These are phyloP conservation scores for Grammomys surdaster DNA, from an alignment of 2,113 vertebrate genomes.

Conservation along the genomic window DNA sequence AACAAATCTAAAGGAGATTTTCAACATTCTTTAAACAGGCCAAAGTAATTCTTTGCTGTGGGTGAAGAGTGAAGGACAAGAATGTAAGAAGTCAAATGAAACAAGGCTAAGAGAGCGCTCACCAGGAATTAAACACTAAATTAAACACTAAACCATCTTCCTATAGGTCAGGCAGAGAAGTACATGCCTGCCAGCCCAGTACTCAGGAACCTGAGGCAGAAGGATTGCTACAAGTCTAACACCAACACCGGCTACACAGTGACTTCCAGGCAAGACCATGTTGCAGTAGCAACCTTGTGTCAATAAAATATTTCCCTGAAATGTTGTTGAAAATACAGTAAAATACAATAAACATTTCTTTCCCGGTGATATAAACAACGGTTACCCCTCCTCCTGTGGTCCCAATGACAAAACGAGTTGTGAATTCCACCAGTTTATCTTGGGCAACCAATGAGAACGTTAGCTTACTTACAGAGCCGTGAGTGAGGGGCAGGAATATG, in stretches of 20 bases:
- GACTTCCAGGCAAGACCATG: background rate
- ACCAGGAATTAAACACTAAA: background rate
- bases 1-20: conserved; percentile 70
- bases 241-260: background rate
- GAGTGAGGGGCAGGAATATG: no score
- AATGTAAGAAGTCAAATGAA: conserved; percentile 58
- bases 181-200: background rate
- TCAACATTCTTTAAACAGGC: conserved; percentile 68
- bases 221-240: background rate
- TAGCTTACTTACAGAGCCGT: background rate
- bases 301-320: background rate
- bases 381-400: no score
- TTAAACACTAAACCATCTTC: background rate
- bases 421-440: background rate
- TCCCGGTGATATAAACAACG: background rate
- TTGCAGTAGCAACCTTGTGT: background rate
- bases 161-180: background rate
- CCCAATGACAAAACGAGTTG: background rate
- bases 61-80: conserved; percentile 34
- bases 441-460: background rate
- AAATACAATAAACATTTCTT: background rate
- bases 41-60: conserved; percentile 52
- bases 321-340: conserved; percentile 30
- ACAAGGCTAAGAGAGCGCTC: conserved; percentile 9
- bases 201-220: background rate